Evolutionary conservation across 2,113 vertebrate species (phyloP), one percentile per base, ranked within the genome.

Genomic region (Australoheros scitulus): DNA sequence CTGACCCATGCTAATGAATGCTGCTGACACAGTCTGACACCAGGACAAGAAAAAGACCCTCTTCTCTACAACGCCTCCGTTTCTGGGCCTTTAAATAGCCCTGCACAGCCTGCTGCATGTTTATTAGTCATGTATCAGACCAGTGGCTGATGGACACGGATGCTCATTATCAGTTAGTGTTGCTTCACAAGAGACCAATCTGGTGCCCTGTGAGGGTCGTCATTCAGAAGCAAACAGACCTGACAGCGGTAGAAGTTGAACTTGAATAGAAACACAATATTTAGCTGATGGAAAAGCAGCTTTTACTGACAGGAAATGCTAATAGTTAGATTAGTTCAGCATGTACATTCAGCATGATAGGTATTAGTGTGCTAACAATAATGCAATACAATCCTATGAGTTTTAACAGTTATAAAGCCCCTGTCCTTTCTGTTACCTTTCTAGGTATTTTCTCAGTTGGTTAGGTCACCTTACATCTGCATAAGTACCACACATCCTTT

Each of bases 1-100:
- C 80, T 89, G 87, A 92, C 83, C 81, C 85, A 41, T 86, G 85
- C 83, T 89, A 90, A 92, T 93, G 91, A 91, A 87, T 50, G 80
- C 52, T 80, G 87, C 96, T 56, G 97, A 97, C 93, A 96, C 96
- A 76, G 61, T 96, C 96, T 92, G 97, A 97, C 88, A 96, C 95
- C 60, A 93, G 89, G 93, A 95, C 94, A 92, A 91, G 93, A 94
- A 94, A 94, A 95, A 94, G 89, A 94, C 93, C 90, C 86, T 86
- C 87, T 90, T 91, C 87, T 89, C 74, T 65, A 76, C 89, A 84
- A 83, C 74, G 89, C 91, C 92, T 91, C 93, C 89, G 84, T 93
- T 88, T 94, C 85, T 79, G 79, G 38, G 80, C 88, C 94, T 90
- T 91, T 92, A 95, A 96, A 96, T 95, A 95, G 88, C 83, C 85